Evolutionary conservation across 2,113 vertebrate genomes (phyloP), one percentile per base, ranked within the genome.

Genomic region (Passer domesticus): DNA sequence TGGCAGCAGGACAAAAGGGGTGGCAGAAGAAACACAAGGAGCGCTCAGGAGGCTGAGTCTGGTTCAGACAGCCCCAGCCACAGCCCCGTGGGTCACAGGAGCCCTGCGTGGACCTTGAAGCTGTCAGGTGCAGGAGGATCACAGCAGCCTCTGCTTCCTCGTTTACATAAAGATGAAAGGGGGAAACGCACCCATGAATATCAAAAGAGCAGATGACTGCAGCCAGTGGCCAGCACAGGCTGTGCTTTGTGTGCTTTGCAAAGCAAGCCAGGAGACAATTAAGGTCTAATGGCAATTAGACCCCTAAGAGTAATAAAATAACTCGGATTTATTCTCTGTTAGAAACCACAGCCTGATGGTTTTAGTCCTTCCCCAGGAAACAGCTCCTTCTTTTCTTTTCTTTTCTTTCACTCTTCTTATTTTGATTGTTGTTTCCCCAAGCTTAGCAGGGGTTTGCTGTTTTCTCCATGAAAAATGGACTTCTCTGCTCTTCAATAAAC

Each of bases 161-260:
- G 17, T 23, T 43, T 49, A 20, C 85, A n/a, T 15, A 11, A 28
- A 76, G 92, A 94, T 95, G 69, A 97, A 96, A 97, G 68, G 59
- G 59, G 63, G 23, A 9, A 74, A 59, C 0, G 70, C 2, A 16
- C 44, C n/a, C 66, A 33, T 49, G 64, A 72, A 52, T 87, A 87
- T 92, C 89, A 92, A 95, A 96, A 84, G 83, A 95, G 49, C 77
- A 60, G 91, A 78, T 92, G 92, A 92, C 2, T 44, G 73, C 37
- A 67, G 47, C 44, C 78, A 41, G 10, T 13, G 58, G 66, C 70
- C 72, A 33, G 72, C 64, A 75, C 9, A 10, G 62, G 20, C 87
- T 87, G 73, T 82, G 3, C 66, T 63, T 81, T 67, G 68, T 49
- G 56, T 63, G 52, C 64, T 83, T 67, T 37, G 44, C 69, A 78